These are phyloP conservation scores for Trichosurus vulpecula DNA, from an alignment of 2,797 vertebrate species.

Conservation along the genomic window DNA sequence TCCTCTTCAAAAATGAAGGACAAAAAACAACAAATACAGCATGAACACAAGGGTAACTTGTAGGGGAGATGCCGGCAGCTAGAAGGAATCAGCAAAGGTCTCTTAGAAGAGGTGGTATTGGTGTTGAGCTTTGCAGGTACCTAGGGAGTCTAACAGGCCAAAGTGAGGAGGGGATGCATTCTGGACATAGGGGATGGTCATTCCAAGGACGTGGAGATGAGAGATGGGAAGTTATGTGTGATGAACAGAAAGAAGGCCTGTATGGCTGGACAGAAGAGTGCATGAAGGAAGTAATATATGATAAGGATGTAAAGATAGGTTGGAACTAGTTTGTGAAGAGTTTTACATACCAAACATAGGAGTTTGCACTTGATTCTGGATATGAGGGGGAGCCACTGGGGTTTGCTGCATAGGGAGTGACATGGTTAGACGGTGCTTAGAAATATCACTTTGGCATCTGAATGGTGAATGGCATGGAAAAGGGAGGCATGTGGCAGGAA, in stretches of 20 bases:
- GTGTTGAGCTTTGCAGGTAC: too few relatives aligned
- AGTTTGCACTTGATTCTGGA: not conserved
- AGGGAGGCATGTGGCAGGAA: not conserved
- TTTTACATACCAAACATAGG: not conserved
- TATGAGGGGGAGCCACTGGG: not conserved
- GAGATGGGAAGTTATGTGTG: not conserved
- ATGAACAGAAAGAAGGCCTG: not conserved
- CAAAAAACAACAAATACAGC: not conserved
- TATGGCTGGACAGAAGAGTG: not conserved
- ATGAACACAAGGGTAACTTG: not conserved
- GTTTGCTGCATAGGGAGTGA: not conserved
- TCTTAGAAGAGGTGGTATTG: not conserved
- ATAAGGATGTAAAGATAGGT: not conserved
- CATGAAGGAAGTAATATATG: not conserved
- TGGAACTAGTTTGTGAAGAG: not conserved
- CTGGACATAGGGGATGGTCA: not conserved
- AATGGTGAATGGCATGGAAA: not conserved
- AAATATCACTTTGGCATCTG: not conserved
- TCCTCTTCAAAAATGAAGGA: not conserved
- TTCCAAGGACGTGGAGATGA: not conserved
- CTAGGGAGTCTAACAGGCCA: too few relatives aligned
- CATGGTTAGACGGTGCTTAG: not conserved
- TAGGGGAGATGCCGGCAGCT: not conserved
- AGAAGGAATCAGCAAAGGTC: not conserved
- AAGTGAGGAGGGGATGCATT: too few relatives aligned